Evolutionary conservation across 2,888 invertebrate species (phyloP).

Genomic region (Emesis russula): DNA sequence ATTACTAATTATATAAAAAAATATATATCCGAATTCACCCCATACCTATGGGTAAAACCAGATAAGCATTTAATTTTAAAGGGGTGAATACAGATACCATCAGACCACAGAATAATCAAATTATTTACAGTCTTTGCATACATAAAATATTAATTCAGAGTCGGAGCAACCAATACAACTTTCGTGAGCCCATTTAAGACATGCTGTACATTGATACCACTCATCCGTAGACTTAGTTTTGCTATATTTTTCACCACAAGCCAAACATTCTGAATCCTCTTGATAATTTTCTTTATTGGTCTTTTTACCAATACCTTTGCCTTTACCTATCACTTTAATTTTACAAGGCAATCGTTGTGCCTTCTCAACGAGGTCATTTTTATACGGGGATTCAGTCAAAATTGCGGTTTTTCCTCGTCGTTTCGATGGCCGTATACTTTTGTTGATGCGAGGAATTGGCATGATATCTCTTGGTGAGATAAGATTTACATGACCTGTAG

Average conservation of each 20-base stretch:
- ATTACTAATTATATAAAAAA: background rate
- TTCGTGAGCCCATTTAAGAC: background rate
- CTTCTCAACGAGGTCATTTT: background rate
- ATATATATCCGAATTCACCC: background rate
- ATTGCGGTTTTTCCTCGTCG: too few species aligned
- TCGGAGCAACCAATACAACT: slow-evolving; percentile 4
- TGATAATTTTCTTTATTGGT: slow-evolving; percentile 5
- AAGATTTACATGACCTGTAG: too few species aligned
- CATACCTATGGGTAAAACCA: background rate
- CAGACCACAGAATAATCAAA: too few species aligned
- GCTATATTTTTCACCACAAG: slow-evolving; percentile 9
- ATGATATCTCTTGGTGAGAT: too few species aligned
- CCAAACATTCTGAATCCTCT: slow-evolving; percentile 13
- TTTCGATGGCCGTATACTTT: too few species aligned
- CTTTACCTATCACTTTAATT: too few species aligned
- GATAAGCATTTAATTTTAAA: background rate
- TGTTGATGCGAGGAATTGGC: too few species aligned
- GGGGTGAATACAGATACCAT: background rate
- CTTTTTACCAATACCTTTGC: too few species aligned
- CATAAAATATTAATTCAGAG: slow-evolving; percentile 34
- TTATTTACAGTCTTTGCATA: slow-evolving; percentile 71
- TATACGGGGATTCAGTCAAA: too few species aligned
- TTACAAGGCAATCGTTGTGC: too few species aligned
- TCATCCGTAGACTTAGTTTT: slow-evolving; percentile 20
- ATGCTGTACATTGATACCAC: background rate